These are phyloP conservation scores for Clarias gariepinus DNA, from an alignment of 2,113 vertebrate species.

Conservation along the genomic window DNA sequence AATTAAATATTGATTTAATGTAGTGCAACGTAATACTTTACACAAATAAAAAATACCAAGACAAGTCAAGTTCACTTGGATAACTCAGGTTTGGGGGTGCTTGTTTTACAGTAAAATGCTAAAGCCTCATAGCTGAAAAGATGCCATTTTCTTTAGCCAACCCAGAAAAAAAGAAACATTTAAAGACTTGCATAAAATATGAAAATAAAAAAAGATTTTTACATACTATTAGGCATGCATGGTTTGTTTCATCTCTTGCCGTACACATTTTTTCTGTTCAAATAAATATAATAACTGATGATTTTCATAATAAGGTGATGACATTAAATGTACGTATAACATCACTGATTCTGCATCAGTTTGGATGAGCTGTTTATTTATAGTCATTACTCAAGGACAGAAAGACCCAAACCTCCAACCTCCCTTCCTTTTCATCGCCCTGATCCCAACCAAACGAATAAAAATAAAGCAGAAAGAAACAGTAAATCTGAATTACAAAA, in stretches of 20 bases:
- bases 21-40: background rate
- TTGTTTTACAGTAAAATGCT: background rate
- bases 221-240: background rate
- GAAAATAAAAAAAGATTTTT: background rate
- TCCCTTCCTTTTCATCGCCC: constrained; percentile 42
- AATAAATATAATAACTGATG: background rate
- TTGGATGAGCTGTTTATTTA: constrained; percentile 66
- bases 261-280: background rate
- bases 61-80: background rate
- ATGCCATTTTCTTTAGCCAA: background rate
- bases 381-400: constrained; percentile 74
- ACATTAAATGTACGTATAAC: background rate
- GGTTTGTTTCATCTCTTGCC: background rate
- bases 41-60: background rate
- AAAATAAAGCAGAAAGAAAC: constrained; percentile 56
- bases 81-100: background rate
- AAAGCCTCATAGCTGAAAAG: background rate
- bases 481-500: constrained; percentile 75
- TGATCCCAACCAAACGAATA: constrained; percentile 21
- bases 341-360: constrained; percentile 26
- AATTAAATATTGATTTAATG: background rate
- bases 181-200: background rate
- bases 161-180: background rate
- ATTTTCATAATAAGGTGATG: background rate
- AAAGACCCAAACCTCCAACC: constrained; percentile 62